phyloP scores from a whole-genome alignment of 92 coral and sea anemone genomes.

The Phenganax marumi region DNA sequence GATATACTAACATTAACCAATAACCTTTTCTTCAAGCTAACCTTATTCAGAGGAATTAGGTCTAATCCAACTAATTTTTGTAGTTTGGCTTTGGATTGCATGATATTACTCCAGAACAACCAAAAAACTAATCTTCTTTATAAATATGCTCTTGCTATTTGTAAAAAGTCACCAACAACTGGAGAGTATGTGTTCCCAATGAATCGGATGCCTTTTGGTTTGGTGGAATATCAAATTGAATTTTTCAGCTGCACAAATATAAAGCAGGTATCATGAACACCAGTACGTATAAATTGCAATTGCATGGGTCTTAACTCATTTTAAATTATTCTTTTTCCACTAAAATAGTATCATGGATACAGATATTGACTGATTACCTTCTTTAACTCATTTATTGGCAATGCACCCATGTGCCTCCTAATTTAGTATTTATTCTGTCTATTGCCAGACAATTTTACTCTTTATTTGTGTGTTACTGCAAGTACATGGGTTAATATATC shows the following conservation, averaged over 20 bases:
- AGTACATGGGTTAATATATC: no score
- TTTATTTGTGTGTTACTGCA: no score
- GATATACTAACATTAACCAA: neutral
- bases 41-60: neutral
- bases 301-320: neutral
- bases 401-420: no score
- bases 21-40: neutral
- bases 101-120: neutral
- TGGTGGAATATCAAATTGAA: slow-evolving; percentile 66
- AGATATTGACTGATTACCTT: no score
- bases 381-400: no score
- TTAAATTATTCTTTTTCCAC: neutral
- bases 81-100: neutral
- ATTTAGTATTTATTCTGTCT: no score
- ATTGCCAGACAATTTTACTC: no score
- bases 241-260: slow-evolving; percentile 66
- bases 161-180: neutral
- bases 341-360: no score
- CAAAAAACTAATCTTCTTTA: slow-evolving; percentile 2
- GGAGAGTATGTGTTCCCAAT: slow-evolving; percentile 19
- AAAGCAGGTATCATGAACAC: slow-evolving; percentile 76
- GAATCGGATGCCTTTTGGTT: slow-evolving; percentile 68
- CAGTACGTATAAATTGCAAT: neutral
- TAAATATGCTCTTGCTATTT: slow-evolving; percentile 10
- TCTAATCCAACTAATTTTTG: slow-evolving; percentile 13